Evolutionary conservation across 2,797 vertebrate genomes (phyloP).

Genomic region (Bovichtus diacanthus): DNA sequence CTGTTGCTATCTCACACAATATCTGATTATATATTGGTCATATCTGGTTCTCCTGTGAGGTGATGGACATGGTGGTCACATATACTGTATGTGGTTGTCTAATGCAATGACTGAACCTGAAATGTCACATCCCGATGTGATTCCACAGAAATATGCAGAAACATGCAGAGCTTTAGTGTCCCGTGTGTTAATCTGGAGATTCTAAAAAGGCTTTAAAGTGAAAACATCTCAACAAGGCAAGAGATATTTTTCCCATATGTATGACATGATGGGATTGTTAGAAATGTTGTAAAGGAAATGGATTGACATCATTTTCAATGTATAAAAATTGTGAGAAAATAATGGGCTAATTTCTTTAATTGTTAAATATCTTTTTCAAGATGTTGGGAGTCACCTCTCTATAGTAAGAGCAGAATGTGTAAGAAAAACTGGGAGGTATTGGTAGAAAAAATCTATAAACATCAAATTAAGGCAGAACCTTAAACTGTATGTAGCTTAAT

Average conservation of each 20-base stretch:
- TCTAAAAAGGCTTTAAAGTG: conserved; percentile 29
- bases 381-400: not conserved
- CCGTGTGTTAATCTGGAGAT: not conserved
- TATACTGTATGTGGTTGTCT: not conserved
- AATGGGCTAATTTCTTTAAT: not conserved
- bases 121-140: conserved; percentile 26
- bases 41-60: conserved; percentile 23
- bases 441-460: not conserved
- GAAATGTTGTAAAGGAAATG: not conserved
- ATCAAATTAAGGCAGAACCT: not conserved
- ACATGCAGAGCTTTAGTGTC: conserved; percentile 30
- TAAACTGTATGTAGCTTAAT: not conserved
- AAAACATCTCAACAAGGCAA: conserved; percentile 32
- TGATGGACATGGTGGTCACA: not conserved
- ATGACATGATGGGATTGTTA: not conserved
- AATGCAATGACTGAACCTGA: conserved; percentile 19
- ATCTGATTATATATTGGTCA: conserved; percentile 2
- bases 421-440: not conserved
- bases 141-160: conserved; percentile 30
- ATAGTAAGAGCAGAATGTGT: not conserved
- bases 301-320: not conserved
- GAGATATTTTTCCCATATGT: not conserved
- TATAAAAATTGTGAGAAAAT: not conserved
- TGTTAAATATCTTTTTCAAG: not conserved
- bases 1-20: conserved; percentile 21